phyloP scores from a whole-genome alignment of 2,888 invertebrate genomes.

The Criorhina ranunculi region DNA sequence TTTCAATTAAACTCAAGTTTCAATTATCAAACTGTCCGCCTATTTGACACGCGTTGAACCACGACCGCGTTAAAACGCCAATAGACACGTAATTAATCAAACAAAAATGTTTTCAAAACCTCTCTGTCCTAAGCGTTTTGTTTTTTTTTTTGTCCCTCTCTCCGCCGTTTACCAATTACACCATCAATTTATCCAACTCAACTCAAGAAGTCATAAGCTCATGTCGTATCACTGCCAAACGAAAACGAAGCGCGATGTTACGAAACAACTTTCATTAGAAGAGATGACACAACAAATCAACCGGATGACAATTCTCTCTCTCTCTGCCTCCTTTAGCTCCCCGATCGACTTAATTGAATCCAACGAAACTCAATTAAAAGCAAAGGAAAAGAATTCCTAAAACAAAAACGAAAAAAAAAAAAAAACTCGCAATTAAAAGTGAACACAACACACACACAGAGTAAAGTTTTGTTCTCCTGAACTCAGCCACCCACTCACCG shows the following conservation, averaged over 20 bases:
- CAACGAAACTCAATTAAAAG: slow-evolving; percentile 70
- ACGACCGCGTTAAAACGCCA: slow-evolving; percentile 16
- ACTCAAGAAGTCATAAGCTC: slow-evolving; percentile 30
- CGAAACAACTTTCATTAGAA: slow-evolving; percentile 41
- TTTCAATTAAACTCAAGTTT: slow-evolving; percentile 56
- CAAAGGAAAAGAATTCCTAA: slow-evolving; percentile 21
- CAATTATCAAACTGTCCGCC: slow-evolving; percentile 58
- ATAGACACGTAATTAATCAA: slow-evolving; percentile 64
- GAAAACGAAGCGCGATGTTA: background rate
- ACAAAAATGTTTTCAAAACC: slow-evolving; percentile 60
- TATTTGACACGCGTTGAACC: slow-evolving; percentile 53
- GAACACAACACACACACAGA: slow-evolving; percentile 23
- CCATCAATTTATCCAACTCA: slow-evolving; percentile 30
- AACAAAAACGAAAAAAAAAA: slow-evolving; percentile 38
- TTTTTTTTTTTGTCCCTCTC: slow-evolving; percentile 8
- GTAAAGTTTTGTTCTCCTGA: slow-evolving; percentile 46
- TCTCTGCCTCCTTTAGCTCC: slow-evolving; percentile 28
- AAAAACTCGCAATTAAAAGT: slow-evolving; percentile 58
- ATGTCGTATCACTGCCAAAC: slow-evolving; percentile 7
- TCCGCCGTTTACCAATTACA: slow-evolving; percentile 35
- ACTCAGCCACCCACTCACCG: slow-evolving; percentile 44
- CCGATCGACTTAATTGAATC: slow-evolving; percentile 64
- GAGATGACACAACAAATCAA: slow-evolving; percentile 42
- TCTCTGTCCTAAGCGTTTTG: slow-evolving; percentile 18
- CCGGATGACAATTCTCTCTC: slow-evolving; percentile 32